Evolutionary conservation across 1,140 invertebrate genomes (phyloP).

Genomic region (Drosophila burlai): DNA sequence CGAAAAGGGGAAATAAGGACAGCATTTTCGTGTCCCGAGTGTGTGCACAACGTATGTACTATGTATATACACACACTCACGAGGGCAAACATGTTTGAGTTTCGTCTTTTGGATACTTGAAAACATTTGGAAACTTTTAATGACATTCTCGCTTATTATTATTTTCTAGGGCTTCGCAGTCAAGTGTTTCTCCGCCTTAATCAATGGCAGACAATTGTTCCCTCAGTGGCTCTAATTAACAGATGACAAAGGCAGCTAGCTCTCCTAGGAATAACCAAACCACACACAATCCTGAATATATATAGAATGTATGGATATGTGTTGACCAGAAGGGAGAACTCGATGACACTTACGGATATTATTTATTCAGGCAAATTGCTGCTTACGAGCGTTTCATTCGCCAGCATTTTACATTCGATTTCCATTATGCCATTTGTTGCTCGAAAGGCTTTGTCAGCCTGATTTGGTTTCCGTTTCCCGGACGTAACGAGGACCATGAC

Average conservation of each 20-base stretch:
- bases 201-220: conserved; percentile 46
- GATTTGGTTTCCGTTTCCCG: conserved; percentile 58
- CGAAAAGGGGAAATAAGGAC: not conserved
- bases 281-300: not conserved
- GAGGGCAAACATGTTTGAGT: conserved; percentile 43
- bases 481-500: conserved; percentile 8
- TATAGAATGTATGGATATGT: conserved; percentile 1
- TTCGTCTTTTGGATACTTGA: conserved; percentile 52
- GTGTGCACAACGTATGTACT: conserved; percentile 3
- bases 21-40: conserved; percentile 25
- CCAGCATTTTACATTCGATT: conserved; percentile 58
- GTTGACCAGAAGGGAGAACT: conserved; percentile 37
- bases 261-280: conserved; percentile 30
- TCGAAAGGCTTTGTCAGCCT: conserved; percentile 54
- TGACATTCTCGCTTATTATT: conserved; percentile 60
- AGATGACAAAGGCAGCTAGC: conserved; percentile 33
- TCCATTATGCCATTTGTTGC: conserved; percentile 58
- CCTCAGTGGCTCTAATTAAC: conserved; percentile 36
- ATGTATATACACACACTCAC: conserved; percentile 1
- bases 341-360: conserved; percentile 49
- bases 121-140: conserved; percentile 58
- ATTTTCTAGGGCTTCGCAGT: conserved; percentile 24
- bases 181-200: conserved; percentile 31
- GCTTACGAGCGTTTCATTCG: conserved; percentile 47
- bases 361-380: conserved; percentile 63